A percentile compares a stretch with the other conserved stretches of the same genome.
Conservation (phyloP, 2,797 vertebrate species). For the Oophaga sylvatica region DNA sequence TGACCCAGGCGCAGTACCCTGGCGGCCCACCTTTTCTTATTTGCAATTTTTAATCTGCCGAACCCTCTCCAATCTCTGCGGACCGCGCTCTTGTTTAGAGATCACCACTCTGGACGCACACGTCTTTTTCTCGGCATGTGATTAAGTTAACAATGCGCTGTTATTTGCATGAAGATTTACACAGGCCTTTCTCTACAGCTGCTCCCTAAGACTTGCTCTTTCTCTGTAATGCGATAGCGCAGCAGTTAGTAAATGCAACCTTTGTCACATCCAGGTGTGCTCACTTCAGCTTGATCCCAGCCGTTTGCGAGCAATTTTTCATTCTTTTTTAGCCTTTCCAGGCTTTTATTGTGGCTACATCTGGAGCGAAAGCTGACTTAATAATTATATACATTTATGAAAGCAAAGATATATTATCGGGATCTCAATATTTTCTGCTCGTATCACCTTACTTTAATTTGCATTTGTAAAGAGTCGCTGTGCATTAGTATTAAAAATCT, state of each 20-base stretch:
- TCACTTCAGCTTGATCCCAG: conserved; percentile 92
- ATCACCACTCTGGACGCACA: conserved; percentile 77
- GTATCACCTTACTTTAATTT: conserved; percentile 81
- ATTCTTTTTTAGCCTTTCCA: conserved; percentile 89
- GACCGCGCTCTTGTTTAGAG: conserved; percentile 79
- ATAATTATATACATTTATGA: conserved; percentile 98
- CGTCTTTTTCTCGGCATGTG: conserved; percentile 95
- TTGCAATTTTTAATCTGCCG: conserved; percentile 73
- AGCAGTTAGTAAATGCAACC: conserved; percentile 99
- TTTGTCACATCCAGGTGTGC: conserved; percentile 99
- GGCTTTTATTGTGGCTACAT: conserved; percentile 99
- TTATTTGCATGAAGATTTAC: conserved; percentile 99
- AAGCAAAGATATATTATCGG: conserved; percentile 77
- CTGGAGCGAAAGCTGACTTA: conserved; percentile 94
- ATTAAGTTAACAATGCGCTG: conserved; percentile 99
- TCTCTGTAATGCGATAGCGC: conserved; percentile 96
- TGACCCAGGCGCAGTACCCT: conserved; percentile 75
- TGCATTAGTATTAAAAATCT: conserved; percentile 63
- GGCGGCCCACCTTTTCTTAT: conserved; percentile 71
- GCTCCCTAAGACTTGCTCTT: conserved; percentile 91
- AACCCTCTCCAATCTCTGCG: conserved; percentile 77
- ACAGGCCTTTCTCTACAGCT: conserved; percentile 88
- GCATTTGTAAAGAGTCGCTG: conserved; percentile 62
- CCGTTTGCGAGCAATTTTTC: conserved; percentile 92
- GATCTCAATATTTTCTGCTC: conserved; percentile 83